phyloP scores from a whole-genome alignment of 2,797 vertebrate genomes.

The Neostethus bicornis region DNA sequence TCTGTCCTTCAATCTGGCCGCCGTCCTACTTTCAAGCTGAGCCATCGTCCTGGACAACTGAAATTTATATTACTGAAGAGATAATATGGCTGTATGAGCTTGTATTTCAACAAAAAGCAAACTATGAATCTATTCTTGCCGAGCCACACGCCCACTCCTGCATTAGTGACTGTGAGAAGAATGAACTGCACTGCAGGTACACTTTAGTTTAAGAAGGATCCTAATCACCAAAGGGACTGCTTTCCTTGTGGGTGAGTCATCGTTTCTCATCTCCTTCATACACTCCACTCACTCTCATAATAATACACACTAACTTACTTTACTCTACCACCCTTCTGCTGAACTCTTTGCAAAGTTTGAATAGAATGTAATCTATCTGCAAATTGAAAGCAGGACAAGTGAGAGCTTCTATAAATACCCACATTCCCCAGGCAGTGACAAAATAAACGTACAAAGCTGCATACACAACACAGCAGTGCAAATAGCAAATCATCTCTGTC shows the following conservation, averaged over 20 bases:
- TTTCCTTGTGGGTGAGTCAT: constrained; percentile 58
- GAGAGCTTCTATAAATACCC: constrained; percentile 63
- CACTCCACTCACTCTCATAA: constrained; percentile 6
- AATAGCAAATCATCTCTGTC: constrained; percentile 32
- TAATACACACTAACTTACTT: neutral
- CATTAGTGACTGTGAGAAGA: constrained; percentile 35
- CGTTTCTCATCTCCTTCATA: constrained; percentile 24
- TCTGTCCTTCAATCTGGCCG: constrained; percentile 68
- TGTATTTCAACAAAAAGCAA: constrained; percentile 51
- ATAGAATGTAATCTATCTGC: constrained; percentile 52
- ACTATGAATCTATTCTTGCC: constrained; percentile 62
- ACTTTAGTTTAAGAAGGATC: constrained; percentile 37
- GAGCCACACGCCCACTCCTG: constrained; percentile 61
- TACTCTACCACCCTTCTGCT: neutral
- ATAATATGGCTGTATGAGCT: constrained; percentile 36
- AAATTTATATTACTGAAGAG: constrained; percentile 49
- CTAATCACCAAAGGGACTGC: constrained; percentile 51
- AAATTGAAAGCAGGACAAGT: constrained; percentile 64
- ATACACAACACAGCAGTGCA: constrained; percentile 43
- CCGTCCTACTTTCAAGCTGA: constrained; percentile 77
- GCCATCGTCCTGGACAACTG: constrained; percentile 61
- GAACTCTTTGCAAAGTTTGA: constrained; percentile 37
- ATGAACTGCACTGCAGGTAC: constrained; percentile 62
- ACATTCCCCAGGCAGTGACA: constrained; percentile 54
- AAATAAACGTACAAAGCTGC: constrained; percentile 45